Evolutionary conservation across 1,140 invertebrate genomes (phyloP).

Genomic region (Contarinia nasturtii): DNA sequence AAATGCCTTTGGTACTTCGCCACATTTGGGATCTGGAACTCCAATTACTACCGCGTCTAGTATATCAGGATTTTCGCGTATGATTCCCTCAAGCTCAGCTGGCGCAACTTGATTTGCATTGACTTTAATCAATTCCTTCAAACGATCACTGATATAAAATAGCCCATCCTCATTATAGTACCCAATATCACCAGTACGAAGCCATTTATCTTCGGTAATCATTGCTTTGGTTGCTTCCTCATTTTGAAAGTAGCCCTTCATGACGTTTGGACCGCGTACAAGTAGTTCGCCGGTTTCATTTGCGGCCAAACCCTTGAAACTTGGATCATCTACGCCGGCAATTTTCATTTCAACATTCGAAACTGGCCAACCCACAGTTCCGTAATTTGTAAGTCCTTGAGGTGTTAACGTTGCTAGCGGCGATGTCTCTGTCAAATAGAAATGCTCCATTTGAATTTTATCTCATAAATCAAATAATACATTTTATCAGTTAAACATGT

Average conservation of each 20-base stretch:
- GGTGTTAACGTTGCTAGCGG: conserved; percentile 23
- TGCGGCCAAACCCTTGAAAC: conserved; percentile 23
- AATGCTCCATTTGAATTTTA: too few species aligned
- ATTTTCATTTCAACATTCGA: conserved; percentile 45
- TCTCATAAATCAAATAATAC: too few species aligned
- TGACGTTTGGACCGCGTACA: conserved; percentile 42
- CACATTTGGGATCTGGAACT: conserved; percentile 43
- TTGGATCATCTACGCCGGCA: conserved; percentile 31
- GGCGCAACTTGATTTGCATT: conserved; percentile 66
- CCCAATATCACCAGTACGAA: conserved; percentile 66
- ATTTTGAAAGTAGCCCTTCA: conserved; percentile 60
- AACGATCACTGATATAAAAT: conserved; percentile 61
- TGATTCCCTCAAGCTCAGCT: conserved; percentile 64
- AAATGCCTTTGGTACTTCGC: conserved; percentile 61
- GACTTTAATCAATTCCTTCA: conserved; percentile 79
- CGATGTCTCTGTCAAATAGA: conserved; percentile 44
- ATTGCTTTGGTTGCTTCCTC: conserved; percentile 46
- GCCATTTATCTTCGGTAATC: conserved; percentile 50
- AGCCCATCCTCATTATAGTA: conserved; percentile 50
- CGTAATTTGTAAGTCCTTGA: conserved; percentile 21
- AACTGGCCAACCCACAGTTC: conserved; percentile 36
- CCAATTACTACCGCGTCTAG: conserved; percentile 70
- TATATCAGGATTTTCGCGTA: conserved; percentile 54
- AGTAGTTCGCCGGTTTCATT: conserved; percentile 40
- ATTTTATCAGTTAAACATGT: too few species aligned